Percentiles rank a stretch among this genome's conserved stretches.
Evolutionary conservation across 1,140 invertebrate genomes (phyloP).

Genomic region (Platyscapa corneri): DNA sequence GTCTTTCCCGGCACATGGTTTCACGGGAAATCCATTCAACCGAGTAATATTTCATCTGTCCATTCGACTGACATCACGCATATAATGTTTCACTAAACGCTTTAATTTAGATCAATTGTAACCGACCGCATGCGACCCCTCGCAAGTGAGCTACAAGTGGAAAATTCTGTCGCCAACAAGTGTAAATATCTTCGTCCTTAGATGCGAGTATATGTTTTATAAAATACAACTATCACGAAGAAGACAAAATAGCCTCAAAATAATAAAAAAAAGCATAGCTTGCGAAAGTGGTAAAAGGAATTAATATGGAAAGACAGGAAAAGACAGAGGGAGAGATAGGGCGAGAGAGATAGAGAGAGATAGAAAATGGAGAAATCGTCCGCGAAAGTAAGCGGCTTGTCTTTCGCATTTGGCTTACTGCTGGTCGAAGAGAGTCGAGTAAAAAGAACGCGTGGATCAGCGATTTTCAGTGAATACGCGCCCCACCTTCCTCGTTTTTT

Average conservation of each 20-base stretch:
- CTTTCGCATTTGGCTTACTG: slow-evolving; percentile 22
- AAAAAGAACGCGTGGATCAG: slow-evolving; percentile 32
- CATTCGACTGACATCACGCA: no score
- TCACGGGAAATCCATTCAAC: no score
- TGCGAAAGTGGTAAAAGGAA: not conserved
- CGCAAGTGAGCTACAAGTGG: no score
- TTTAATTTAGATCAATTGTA: no score
- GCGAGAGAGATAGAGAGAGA: not conserved
- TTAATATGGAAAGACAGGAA: not conserved
- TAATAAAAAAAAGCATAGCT: not conserved
- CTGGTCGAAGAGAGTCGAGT: slow-evolving; percentile 11
- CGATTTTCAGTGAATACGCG: not conserved
- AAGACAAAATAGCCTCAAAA: not conserved
- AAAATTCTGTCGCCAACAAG: no score
- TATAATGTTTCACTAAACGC: no score
- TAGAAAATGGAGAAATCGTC: slow-evolving; percentile 22
- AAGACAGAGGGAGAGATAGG: slow-evolving; percentile 17
- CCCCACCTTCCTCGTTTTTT: not conserved
- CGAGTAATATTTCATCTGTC: no score
- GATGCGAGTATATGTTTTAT: not conserved
- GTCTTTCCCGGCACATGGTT: no score
- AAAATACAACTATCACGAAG: not conserved
- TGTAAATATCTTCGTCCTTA: not conserved
- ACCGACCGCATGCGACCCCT: no score
- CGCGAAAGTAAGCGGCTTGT: slow-evolving; percentile 15